A percentile compares a stretch with the other conserved stretches of the same genome.
Conservation (phyloP, 2,113 vertebrate species). For the Ciconia stormi region DNA sequence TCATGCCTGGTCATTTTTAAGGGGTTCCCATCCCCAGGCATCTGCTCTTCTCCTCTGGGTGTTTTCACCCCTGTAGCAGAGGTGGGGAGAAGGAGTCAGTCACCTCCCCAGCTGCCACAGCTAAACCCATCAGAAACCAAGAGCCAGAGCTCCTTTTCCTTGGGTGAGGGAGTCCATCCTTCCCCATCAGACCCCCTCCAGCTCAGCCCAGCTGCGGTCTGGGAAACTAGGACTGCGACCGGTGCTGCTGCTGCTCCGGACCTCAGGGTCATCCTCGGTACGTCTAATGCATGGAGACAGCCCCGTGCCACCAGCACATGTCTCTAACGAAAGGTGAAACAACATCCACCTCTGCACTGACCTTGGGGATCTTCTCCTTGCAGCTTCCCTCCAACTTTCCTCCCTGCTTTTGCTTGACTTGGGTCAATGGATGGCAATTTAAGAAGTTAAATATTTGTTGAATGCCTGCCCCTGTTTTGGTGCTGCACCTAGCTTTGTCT, state of each 20-base stretch:
- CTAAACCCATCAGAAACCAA: neutral
- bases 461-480: neutral
- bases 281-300: accelerated
- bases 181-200: accelerated
- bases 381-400: neutral
- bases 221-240: neutral
- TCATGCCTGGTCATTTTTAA: neutral
- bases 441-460: neutral
- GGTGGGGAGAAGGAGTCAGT: neutral
- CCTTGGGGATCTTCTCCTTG: neutral
- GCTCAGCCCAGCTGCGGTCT: neutral
- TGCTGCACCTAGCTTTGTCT: neutral
- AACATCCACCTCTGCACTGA: neutral
- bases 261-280: neutral
- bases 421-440: neutral
- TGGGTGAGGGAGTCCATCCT: neutral
- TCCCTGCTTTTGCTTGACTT: neutral
- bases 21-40: neutral
- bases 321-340: neutral
- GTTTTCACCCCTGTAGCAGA: neutral
- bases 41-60: neutral
- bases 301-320: accelerated
- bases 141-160: neutral
- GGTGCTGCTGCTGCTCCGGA: neutral
- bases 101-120: neutral